These are phyloP conservation scores for Periplaneta americana DNA, from an alignment of 1,140 invertebrate genomes.

Conservation along the genomic window DNA sequence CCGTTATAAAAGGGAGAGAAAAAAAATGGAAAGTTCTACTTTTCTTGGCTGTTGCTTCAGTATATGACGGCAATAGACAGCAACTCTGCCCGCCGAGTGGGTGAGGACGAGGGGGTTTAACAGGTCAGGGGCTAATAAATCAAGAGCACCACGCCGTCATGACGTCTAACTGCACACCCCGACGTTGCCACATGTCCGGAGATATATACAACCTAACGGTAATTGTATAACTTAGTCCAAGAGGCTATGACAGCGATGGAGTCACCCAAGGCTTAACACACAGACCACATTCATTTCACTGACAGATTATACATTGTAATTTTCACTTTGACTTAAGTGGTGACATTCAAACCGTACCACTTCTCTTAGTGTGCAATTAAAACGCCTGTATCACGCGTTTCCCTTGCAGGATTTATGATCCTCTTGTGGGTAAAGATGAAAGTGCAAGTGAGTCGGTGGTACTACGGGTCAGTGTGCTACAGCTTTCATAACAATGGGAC, in stretches of 20 bases:
- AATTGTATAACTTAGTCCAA: neutral
- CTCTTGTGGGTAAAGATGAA: neutral
- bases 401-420: neutral
- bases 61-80: neutral
- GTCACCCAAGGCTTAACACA: neutral
- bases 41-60: neutral
- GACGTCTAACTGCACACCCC: neutral
- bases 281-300: neutral
- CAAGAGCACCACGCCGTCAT: neutral
- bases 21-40: neutral
- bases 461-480: neutral
- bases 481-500: neutral
- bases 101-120: neutral
- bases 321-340: neutral
- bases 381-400: neutral
- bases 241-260: neutral
- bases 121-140: neutral
- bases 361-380: neutral
- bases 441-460: neutral
- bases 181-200: neutral
- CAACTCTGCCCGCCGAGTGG: too few relatives aligned
- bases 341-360: neutral
- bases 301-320: neutral
- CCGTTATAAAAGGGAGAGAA: neutral
- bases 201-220: neutral